A percentile compares a stretch with the other conserved stretches of the same genome.
Conservation (phyloP, 2,888 invertebrate species). For the Drosophila mercatorum region DNA sequence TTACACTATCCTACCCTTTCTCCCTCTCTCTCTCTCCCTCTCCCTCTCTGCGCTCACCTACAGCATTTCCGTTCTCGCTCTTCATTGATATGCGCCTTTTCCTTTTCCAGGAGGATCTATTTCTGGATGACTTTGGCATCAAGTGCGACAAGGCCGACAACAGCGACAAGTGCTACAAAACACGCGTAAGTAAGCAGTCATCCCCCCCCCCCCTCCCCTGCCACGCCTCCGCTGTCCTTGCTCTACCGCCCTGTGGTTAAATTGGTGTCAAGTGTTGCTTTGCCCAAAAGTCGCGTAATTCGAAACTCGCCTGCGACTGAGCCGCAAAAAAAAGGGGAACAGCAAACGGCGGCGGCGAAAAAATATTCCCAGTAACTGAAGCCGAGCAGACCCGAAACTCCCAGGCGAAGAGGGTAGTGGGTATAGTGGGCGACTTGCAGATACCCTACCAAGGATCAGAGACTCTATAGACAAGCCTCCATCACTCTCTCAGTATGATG, state of each 20-base stretch:
- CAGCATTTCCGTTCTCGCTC: slow-evolving; percentile 50
- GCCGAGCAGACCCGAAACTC: slow-evolving; percentile 1
- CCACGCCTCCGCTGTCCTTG: neutral
- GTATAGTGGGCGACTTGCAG: neutral
- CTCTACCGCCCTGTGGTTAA: too few relatives aligned
- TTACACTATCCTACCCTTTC: too few relatives aligned
- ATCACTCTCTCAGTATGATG: too few relatives aligned
- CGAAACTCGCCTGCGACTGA: slow-evolving; percentile 37
- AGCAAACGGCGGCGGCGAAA: neutral
- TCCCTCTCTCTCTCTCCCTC: neutral
- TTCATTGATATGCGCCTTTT: slow-evolving; percentile 34
- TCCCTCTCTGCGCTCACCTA: neutral
- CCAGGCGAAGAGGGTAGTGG: neutral
- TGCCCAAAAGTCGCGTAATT: slow-evolving; percentile 36
- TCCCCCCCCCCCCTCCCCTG: neutral
- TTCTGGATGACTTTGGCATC: slow-evolving; percentile 80
- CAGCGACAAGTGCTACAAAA: slow-evolving; percentile 75
- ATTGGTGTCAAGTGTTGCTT: slow-evolving; percentile 43
- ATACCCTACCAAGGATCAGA: neutral
- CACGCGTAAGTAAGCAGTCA: slow-evolving; percentile 69
- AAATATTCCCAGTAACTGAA: slow-evolving; percentile 18
- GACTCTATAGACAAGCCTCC: too few relatives aligned
- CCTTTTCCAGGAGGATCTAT: slow-evolving; percentile 74
- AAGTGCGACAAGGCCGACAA: slow-evolving; percentile 71
- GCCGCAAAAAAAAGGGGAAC: slow-evolving; percentile 14